Base-by-base conservation (phyloP, 2,113 vertebrate species). In the Hiodon alosoides region DNA sequence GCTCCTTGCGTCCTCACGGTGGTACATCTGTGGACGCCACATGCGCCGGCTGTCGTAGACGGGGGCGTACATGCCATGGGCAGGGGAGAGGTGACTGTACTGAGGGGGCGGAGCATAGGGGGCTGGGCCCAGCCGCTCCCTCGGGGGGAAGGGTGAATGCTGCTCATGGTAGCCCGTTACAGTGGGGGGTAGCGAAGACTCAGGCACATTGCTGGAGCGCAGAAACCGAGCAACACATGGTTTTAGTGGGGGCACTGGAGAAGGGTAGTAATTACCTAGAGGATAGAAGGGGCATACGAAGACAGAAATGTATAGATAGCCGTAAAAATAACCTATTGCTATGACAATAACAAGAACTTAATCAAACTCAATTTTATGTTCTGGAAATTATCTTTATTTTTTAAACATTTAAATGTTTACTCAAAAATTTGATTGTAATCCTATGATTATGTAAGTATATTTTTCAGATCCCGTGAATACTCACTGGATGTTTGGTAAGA, bases 1-100 rank as follows among this genome's bases (percentile, higher is more conserved):
- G 83, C 96, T 98, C 89, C 96, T 89, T 75, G 96, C 93, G 48
- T 98, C 95, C 79, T 98, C 96, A 74, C 96, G 89, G 83, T 95
- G 95, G 86, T 97, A 97, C 87, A 98, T 91, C 89, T 95, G 93
- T 5, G 96, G 96, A 79, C 96, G 93, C 96, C 96, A 98, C 77
- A 95, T 94, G 82, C 95, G 93, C 84, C 94, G 90, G 89, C 95
- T 98, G 91, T 98, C 96, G 0, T 97, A 98, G 50, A 97, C 94
- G 0, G 96, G 96, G 69, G 96, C 93, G 10, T 97, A 98, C 87
- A 96, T 93, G 76, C 94, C 92, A 74, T 95, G 94, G 76, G 92
- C 87, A 0, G 94, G 90, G 48, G 91, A 89, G 81, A 96, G 89
- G 2, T 92, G 91, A 60, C 93, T 88, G 4, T 94, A 96, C 62